Base-by-base conservation (phyloP, 2,113 vertebrate species). In the Muscicapa adusta region DNA sequence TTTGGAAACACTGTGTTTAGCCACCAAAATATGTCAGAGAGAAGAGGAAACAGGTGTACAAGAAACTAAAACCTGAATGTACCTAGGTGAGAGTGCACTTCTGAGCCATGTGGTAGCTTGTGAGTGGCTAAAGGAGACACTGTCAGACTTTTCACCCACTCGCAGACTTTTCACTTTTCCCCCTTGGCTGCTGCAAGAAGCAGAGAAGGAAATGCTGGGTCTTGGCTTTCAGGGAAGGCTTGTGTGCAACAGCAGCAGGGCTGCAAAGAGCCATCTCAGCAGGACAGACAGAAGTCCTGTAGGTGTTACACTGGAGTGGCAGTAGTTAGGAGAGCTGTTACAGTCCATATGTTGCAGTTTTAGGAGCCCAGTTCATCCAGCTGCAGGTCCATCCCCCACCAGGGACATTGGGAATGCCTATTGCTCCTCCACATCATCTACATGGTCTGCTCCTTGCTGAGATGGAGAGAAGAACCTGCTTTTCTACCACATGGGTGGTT, bases 271-370 rank as follows among this genome's bases (percentile, higher is more conserved):
- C 65, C 31, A 26, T 34, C 40, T 50, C 48, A 16, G 40, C 68
- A 65, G 42, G 54, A 26, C 34, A n/a, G 31, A 33, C 73, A 50
- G 80, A 38, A 78, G 16, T 56, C 19, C 29, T 38, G 48, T 19
- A 0, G 7, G 1, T 18, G 54, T 83, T 43, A 26, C 4, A 3
- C 0, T 70, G 25, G 54, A 78, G 24, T 8, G 11, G 31, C 74
- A 61, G 3, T 5, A 25, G 25, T 40, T 34, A 43, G 47, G 20
- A 10, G 33, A 33, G 5, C 54, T 20, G 28, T 57, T 60, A 12
- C 36, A 43, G 22, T 24, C 48, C 29, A 1, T 24, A 2, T 9
- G 8, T 66, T 31, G 14, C 13, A 2, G 42, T 70, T 15, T 53
- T 63, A 34, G 1, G 4, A 54, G 42, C 74, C 53, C 0, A 0